Base-by-base conservation (phyloP, 2,888 invertebrate genomes). In the Prosopocoilus inquinatus region DNA sequence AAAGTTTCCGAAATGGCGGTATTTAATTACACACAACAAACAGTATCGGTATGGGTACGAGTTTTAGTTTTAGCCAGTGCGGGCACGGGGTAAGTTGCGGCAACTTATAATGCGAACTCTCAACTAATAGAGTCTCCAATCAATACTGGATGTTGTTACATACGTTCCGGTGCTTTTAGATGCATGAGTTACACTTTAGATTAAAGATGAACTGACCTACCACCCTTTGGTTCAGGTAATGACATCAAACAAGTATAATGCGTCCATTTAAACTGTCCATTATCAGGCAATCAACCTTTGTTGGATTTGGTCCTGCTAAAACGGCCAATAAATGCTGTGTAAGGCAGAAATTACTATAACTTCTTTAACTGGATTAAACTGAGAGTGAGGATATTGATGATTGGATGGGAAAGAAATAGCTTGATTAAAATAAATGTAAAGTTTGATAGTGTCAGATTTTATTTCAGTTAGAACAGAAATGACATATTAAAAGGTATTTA, bases 91-190 rank as follows among this genome's bases (percentile, higher is more conserved):
- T 58, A 59, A 59, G 57, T 63, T 59, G 20, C 20, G 47, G 55
- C 50, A 63, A 63, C 55, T 59, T 59, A 59, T 53, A 57, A 52
- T 54, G 57, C 53, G 57, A 53, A 59, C 56, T 33, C 51, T 47
- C 45, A 49, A 58, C 53, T 62, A 60, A 62, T 62, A 60, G 60
- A 60, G 56, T 50, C 49, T 55, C 52, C 43, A 58, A 58, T 58
- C 58, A 52, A 58, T 58, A 58, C 46, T 52, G 51, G 54, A 53
- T 48, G 51, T 50, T 58, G 36, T 36, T 53, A 28, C 13, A 41
- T 55, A 35, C 46, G 38, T 28, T 32, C 15, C 36, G 39, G 47
- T 51, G 50, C 52, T 48, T 48, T 53, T 50, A 53, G 57, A 57
- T 57, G 58, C 58, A 50, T 36, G 55, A 52, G 47, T 44, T 46